Evolutionary conservation across 1,140 invertebrate genomes (phyloP), one percentile per base, ranked within the genome.

Genomic region (Euborellia annulipes): DNA sequence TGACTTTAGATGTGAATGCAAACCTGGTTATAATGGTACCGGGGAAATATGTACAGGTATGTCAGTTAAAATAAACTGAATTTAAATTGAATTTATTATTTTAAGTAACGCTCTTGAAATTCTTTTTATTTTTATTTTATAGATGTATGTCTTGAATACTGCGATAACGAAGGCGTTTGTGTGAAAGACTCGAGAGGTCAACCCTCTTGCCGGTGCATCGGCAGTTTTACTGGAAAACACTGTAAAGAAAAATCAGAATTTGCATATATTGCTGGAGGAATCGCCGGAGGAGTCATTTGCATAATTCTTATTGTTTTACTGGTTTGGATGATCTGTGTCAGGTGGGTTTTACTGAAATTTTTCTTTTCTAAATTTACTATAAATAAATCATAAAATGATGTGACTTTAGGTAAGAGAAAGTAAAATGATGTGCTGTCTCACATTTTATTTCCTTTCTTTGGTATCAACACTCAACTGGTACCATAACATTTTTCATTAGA

Each of bases 271-370:
- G 88, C 87, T 17, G 86, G 87, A 9, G 89, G 90, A 14, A 90
- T 93, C 49, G 85, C 89, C 19, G 86, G 84, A 14, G 82, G 84
- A 11, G 88, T 93, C 17, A 83, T 91, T 48, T 79, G 93, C 54
- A 82, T 93, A 47, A 92, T 94, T 50, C 78, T 94, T 54, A 78
- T 93, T 46, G 86, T 91, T 3, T 70, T 94, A 30, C 75, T 94
- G 13, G 86, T 94, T 42, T 94, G 90, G 89, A 94, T 94, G 90
- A 94, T 94, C 55, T 94, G 90, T 62, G 87, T 87, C 30, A 82
- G 84, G 78, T 84, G 61, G n/a, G n/a, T n/a, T n/a, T n/a, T n/a
- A n/a, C n/a, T n/a, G n/a, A n/a, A n/a, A n/a, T n/a, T n/a, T n/a
- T n/a, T n/a, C n/a, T n/a, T n/a, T n/a, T n/a, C n/a, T n/a, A n/a